phyloP scores from a whole-genome alignment of 2,797 vertebrate genomes.

The Onychomys leucogaster region DNA sequence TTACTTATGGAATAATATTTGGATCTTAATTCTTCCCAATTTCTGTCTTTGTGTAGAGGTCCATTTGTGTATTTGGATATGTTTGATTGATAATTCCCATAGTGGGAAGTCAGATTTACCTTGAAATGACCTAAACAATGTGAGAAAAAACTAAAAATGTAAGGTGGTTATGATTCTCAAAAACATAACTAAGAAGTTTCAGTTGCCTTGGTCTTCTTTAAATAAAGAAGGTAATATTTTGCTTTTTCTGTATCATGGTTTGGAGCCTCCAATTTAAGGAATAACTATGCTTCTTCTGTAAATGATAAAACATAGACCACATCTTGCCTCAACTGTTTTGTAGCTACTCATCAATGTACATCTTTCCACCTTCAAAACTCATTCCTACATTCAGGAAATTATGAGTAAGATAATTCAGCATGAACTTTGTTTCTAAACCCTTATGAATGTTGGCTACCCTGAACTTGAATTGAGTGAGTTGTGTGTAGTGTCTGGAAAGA shows the following conservation, averaged over 20 bases:
- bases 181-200: background rate
- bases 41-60: background rate
- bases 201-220: background rate
- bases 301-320: fast-evolving
- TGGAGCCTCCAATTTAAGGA: too few species aligned
- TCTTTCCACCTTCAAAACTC: background rate
- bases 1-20: background rate
- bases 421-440: background rate
- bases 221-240: background rate
- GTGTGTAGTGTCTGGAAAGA: background rate
- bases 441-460: background rate
- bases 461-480: background rate
- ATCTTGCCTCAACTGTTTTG: background rate
- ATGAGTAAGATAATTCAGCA: background rate
- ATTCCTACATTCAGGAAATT: background rate
- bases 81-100: background rate
- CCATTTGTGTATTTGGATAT: background rate
- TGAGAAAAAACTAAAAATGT: background rate
- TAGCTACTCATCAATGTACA: background rate
- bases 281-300: background rate
- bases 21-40: background rate
- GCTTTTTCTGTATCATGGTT: background rate
- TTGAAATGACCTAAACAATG: background rate
- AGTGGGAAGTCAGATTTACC: background rate
- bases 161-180: background rate